Base-by-base conservation (phyloP, 2,113 vertebrate genomes). In the Toxostoma redivivum region DNA sequence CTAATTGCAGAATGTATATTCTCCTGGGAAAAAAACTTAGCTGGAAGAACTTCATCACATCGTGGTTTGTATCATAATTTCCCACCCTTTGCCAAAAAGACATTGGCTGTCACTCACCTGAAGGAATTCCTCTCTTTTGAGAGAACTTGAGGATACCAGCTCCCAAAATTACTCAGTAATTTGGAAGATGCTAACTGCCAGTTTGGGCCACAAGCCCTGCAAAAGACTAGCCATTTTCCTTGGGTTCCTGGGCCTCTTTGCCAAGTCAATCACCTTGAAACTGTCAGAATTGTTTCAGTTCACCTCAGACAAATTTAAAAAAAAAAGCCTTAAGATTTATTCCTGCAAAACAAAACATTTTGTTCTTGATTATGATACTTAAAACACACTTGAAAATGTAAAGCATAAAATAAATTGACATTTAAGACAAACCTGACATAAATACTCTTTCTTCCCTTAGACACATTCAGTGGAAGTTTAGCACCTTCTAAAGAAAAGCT, bases 21-120 rank as follows among this genome's bases (percentile, higher is more conserved):
- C 18, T 8, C 8, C 5, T 0, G 0, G 9, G 16, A 45, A 45
- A 45, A 50, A 2, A 79, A 56, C 4, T 62, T 11, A 66, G 17
- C 23, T 15, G 28, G 38, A 69, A 85, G 88, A 88, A 54, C 8
- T 67, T 71, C 12, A 73, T 64, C 54, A 35, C 45, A 40, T 33
- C 3, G 11, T 30, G 35, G 4, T 67, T 58, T 86, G 13, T 50
- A 48, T 30, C 42, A 57, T 40, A 51, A 71, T 12, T 71, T 17
- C 23, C 22, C 2, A 2, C 2, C 18, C 35, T 90, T 82, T 66
- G 11, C 24, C 57, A 58, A 57, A 62, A 21, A 74, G 17, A 40
- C 13, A 31, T 8, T 48, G 42, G 17, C 53, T 61, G 19, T 35
- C 28, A 12, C 27, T 85, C 33, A n/a, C 28, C 25, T 50, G 47